These are phyloP conservation scores for Salminus brasiliensis DNA, from an alignment of 2,113 vertebrate genomes.

Conservation along the genomic window DNA sequence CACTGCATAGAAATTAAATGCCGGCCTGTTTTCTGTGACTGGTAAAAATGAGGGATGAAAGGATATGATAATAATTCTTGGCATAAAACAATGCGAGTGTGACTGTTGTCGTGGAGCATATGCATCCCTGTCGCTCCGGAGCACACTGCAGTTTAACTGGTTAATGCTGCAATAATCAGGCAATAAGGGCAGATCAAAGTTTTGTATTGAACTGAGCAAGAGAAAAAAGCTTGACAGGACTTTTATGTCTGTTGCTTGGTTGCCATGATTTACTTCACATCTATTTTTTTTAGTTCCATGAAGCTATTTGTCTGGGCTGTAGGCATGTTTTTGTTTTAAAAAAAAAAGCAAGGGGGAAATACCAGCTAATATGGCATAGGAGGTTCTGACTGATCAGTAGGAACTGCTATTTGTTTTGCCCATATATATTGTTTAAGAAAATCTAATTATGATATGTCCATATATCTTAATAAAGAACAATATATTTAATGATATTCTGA, in stretches of 20 bases:
- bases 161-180: conserved; percentile 33
- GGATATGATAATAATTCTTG: conserved; percentile 31
- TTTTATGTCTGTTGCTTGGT: background rate
- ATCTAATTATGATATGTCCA: no score
- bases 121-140: conserved; percentile 36
- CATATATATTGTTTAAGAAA: no score
- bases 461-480: no score
- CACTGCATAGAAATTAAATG: conserved; percentile 51
- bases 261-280: background rate
- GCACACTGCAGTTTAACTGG: conserved; percentile 24
- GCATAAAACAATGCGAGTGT: conserved; percentile 9
- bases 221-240: background rate
- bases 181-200: conserved; percentile 33
- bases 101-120: conserved; percentile 36
- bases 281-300: no score
- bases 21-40: conserved; percentile 36
- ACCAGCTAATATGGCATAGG: no score
- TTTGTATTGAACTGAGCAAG: background rate
- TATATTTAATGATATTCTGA: no score
- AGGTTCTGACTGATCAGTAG: no score
- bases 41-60: conserved; percentile 50
- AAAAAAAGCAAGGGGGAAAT: no score
- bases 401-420: no score
- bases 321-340: no score
- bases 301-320: no score